phyloP scores from a whole-genome alignment of 1,140 invertebrate genomes.

The Sesamia nonagrioides region DNA sequence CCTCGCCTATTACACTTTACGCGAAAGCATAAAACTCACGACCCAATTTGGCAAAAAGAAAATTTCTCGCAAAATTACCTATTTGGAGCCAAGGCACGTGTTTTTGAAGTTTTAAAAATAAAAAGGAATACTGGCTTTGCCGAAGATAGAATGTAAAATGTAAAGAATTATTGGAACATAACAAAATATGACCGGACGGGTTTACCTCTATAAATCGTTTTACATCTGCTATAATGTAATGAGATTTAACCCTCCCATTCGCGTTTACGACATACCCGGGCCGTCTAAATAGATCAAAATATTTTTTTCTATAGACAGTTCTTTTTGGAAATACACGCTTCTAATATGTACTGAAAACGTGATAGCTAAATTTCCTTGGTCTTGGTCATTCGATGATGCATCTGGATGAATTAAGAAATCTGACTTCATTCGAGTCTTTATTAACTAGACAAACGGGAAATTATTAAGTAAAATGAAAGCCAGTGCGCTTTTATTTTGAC shows the following conservation, averaged over 20 bases:
- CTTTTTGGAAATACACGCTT: slow-evolving; percentile 51
- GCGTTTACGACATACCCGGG: slow-evolving; percentile 76
- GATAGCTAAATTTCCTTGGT: not conserved
- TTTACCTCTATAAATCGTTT: slow-evolving; percentile 79
- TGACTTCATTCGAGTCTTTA: not conserved
- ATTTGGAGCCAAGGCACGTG: slow-evolving; percentile 54
- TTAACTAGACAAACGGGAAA: no score
- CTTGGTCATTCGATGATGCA: not conserved
- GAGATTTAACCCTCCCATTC: slow-evolving; percentile 82
- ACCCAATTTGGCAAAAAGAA: slow-evolving; percentile 57
- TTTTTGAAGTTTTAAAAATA: slow-evolving; percentile 44
- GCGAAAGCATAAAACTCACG: slow-evolving; percentile 58
- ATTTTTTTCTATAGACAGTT: slow-evolving; percentile 62
- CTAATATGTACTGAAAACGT: not conserved
- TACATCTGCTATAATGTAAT: slow-evolving; percentile 84
- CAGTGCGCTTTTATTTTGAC: no score
- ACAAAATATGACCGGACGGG: slow-evolving; percentile 72
- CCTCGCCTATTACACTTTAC: slow-evolving; percentile 56
- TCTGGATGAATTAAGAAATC: not conserved
- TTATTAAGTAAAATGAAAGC: no score
- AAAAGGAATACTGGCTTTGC: slow-evolving; percentile 30
- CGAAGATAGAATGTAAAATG: slow-evolving; percentile 58
- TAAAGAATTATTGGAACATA: slow-evolving; percentile 76
- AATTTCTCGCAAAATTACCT: slow-evolving; percentile 55
- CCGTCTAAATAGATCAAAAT: slow-evolving; percentile 74